Percentiles rank a stretch among this genome's conserved stretches.
Evolutionary conservation across 92 coral and sea anemone species (phyloP).

Genomic region (Porites rus): DNA sequence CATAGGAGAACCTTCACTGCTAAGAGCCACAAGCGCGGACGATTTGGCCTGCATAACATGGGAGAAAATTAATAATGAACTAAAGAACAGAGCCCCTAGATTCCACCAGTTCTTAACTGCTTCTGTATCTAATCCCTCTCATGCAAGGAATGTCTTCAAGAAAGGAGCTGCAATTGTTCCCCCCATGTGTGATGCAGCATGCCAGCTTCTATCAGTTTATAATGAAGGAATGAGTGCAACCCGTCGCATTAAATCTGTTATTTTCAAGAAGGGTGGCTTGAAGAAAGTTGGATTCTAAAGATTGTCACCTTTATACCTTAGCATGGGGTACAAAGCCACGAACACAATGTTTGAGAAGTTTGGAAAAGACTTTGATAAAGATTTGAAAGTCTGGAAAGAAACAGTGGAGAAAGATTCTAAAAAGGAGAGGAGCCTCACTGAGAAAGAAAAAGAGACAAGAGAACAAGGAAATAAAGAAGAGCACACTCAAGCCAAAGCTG

Average conservation of each 20-base stretch:
- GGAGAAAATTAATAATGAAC: conserved; percentile 36
- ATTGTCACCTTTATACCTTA: conserved; percentile 40
- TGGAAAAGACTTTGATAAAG: conserved; percentile 37
- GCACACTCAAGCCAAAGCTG: background rate
- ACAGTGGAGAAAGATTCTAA: conserved; percentile 27
- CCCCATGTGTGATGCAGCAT: no score
- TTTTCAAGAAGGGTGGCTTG: no score
- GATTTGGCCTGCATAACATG: conserved; percentile 26
- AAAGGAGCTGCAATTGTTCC: no score
- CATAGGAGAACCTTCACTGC: conserved; percentile 10
- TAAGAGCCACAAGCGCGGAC: conserved; percentile 10
- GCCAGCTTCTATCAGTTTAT: no score
- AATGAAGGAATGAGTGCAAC: no score
- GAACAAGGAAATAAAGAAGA: background rate
- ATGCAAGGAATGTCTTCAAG: no score
- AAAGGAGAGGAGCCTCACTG: conserved; percentile 12
- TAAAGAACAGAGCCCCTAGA: conserved; percentile 34
- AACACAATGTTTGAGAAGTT: conserved; percentile 49
- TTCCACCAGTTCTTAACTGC: conserved; percentile 44
- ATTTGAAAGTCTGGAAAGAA: conserved; percentile 43
- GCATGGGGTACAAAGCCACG: conserved; percentile 54
- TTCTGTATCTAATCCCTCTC: no score
- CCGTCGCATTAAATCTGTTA: no score
- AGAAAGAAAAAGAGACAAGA: no score
- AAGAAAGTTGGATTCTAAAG: conserved; percentile 59